Evolutionary conservation across 2,797 vertebrate genomes (phyloP).

Genomic region (Limnodromus scolopaceus): DNA sequence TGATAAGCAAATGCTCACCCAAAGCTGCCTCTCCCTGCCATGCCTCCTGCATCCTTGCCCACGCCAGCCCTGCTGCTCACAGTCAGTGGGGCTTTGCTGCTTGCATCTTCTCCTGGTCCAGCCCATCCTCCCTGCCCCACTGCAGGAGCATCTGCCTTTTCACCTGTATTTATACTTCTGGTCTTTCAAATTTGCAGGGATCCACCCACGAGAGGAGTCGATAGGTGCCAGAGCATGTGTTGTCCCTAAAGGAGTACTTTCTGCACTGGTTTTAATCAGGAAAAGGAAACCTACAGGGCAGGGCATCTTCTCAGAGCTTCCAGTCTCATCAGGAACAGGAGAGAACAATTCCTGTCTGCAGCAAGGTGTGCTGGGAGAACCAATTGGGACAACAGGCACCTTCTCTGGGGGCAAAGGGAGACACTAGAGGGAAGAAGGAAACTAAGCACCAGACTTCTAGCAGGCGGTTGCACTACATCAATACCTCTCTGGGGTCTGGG

Average conservation of each 20-base stretch:
- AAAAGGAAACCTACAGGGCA: background rate
- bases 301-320: background rate
- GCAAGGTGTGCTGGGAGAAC: rapidly evolving
- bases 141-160: background rate
- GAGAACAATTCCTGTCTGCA: background rate
- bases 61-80: background rate
- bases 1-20: background rate
- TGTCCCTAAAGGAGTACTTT: background rate
- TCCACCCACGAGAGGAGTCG: rapidly evolving
- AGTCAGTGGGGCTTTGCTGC: background rate
- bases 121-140: rapidly evolving
- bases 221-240: background rate
- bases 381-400: background rate
- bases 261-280: background rate
- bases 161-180: background rate
- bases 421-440: background rate
- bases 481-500: background rate
- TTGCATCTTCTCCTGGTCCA: background rate
- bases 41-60: background rate
- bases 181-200: background rate
- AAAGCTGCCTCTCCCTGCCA: background rate
- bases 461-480: background rate
- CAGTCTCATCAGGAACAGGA: background rate
- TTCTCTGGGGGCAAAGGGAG: background rate
- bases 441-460: background rate